Evolutionary conservation across 1,140 invertebrate species (phyloP), one percentile per base, ranked within the genome.

Genomic region (Hydropsyche tenuis): DNA sequence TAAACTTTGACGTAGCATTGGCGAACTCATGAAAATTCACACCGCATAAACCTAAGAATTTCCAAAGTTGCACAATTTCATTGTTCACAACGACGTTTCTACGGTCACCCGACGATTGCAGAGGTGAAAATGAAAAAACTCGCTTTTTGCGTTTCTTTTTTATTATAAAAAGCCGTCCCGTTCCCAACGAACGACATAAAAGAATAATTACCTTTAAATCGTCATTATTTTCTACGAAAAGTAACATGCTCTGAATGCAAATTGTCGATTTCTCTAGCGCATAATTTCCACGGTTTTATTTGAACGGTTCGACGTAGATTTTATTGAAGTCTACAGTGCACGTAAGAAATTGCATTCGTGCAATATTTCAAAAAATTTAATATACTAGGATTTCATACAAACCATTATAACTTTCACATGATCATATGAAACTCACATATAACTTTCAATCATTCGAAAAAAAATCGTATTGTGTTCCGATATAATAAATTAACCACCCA

Each of bases 61-160:
- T 53, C n/a, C 9, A 53, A 53, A 53, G 20, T 18, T 53, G 48
- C 48, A 53, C 48, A 53, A 53, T 53, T 53, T 6, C 48, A 53
- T 53, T 53, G 48, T 53, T 16, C 48, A 37, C 3, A 37, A 37
- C 30, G 30, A 37, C 30, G 16, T 16, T 18, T 2, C 48, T 53
- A 20, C 16, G 20, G 20, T 53, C 20, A 53, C 48, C 46, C 48
- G 48, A 37, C 30, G 30, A 37, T 37, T 37, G 30, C 30, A 37
- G 30, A 20, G 20, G 20, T 53, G 16, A 53, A 53, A 53, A 53
- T 20, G 9, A 16, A 53, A 53, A 53, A 37, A 4, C 30, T 37
- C 48, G 16, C 20, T 53, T 53, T 53, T 37, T 9, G 30, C 9
- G 9, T 37, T 37, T 37, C 9, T 37, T 37, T 4, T 37, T 9